Percentiles rank a stretch among this genome's conserved stretches.
Conservation (phyloP, 2,797 vertebrate genomes). For the Australoheros facetus region DNA sequence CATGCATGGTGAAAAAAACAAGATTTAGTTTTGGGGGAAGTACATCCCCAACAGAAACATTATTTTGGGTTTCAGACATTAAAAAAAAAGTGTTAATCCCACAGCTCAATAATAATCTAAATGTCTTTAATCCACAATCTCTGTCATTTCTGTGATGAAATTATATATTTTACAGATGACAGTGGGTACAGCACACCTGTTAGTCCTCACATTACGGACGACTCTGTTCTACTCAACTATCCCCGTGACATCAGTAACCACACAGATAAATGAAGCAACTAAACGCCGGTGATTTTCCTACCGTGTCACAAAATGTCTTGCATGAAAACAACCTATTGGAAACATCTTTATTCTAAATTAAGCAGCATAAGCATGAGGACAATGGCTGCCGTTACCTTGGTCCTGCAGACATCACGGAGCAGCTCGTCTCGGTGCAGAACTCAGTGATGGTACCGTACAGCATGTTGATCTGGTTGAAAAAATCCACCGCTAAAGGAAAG, state of each 20-base stretch:
- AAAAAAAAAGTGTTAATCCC: background rate
- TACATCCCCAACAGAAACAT: background rate
- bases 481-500: constrained; percentile 89
- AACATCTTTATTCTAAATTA: background rate
- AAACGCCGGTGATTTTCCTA: background rate
- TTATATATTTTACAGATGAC: background rate
- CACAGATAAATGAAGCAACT: background rate
- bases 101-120: background rate
- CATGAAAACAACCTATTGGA: background rate
- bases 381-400: constrained; percentile 82
- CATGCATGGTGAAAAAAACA: background rate
- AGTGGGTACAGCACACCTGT: too few species aligned
- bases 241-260: background rate
- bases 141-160: background rate
- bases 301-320: background rate
- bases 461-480: constrained; percentile 99
- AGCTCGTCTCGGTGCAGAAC: constrained; percentile 94
- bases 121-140: background rate
- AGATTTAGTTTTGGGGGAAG: background rate
- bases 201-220: background rate
- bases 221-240: background rate
- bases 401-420: constrained; percentile 95
- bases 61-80: background rate
- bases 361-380: background rate
- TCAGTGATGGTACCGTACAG: constrained; percentile 96